Evolutionary conservation across 2,797 vertebrate genomes (phyloP), one percentile per base, ranked within the genome.

Genomic region (Rousettus madagascariensis): DNA sequence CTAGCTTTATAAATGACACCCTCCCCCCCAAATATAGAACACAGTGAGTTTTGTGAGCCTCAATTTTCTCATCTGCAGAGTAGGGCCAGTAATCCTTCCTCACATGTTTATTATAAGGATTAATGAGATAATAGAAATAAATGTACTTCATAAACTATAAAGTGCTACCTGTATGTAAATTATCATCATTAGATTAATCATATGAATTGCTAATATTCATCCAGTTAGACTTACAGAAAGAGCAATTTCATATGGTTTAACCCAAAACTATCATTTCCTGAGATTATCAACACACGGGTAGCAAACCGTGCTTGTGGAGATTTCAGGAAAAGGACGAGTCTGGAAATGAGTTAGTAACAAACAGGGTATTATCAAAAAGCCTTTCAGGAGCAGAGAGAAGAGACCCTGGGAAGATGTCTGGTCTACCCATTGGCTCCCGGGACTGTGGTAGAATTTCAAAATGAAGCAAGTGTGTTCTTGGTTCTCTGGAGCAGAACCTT

Each of bases 1-100:
- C 71, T 91, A 10, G 59, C 85, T 97, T 97, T 97, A 97, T 94
- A 79, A 96, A 96, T 95, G 72, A 85, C 12, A 2, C 41, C 41
- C 41, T 8, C 41, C 8, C 66, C 89, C 93, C 69, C 36, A 30
- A 90, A 93, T 11, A 3, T 95, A 97, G 86, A 94, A 84, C 15
- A 0, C 95, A 77, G 74, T 90, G 91, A 97, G 84, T 97, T 96
- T 96, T 97, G 97, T 46, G n/a, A 89, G 16, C 17, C 36, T 84
- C 36, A 28, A 4, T 85, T 72, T 61, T 87, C 57, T 72, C 59
- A 68, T 68, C 87, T 74, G 9, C 41, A 15, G 80, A 74, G 68
- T 30, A 61, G 59, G 84, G 19, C 28, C 24, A 30, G 7, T 66
- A 46, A 72, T 20, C n/a, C 16, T n/a, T 38, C 28, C 46, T 53